These are phyloP conservation scores for Epirrhoe tristata DNA, from an alignment of 2,888 invertebrate genomes.

Conservation along the genomic window DNA sequence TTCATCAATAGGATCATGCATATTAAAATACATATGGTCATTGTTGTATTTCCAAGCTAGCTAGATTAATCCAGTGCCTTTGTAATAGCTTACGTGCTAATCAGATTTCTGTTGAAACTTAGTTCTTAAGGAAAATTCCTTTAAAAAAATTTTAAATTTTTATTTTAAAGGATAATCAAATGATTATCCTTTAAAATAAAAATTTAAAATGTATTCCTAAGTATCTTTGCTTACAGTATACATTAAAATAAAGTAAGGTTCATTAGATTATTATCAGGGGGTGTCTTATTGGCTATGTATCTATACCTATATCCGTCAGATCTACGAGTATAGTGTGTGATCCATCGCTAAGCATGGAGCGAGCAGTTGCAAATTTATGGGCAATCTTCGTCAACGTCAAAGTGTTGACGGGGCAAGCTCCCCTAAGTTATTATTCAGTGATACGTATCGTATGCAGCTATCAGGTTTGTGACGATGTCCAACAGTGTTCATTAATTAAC, in stretches of 20 bases:
- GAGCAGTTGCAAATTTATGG: slow-evolving; percentile 47
- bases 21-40: not conserved
- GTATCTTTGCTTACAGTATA: not conserved
- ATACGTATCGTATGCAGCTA: slow-evolving; percentile 37
- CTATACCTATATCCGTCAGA: slow-evolving; percentile 15
- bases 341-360: slow-evolving; percentile 23
- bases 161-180: too few relatives aligned
- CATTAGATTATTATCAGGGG: slow-evolving; percentile 16
- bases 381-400: slow-evolving; percentile 58
- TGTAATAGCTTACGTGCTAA: not conserved
- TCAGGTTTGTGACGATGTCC: slow-evolving; percentile 1
- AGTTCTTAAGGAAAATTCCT: not conserved
- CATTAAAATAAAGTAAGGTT: not conserved
- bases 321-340: slow-evolving; percentile 20
- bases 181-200: too few relatives aligned
- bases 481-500: not conserved
- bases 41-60: not conserved
- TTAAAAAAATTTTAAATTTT: too few relatives aligned
- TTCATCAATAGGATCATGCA: not conserved
- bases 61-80: not conserved
- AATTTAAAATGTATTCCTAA: not conserved
- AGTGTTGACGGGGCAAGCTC: slow-evolving; percentile 33
- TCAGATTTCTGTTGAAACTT: not conserved
- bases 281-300: slow-evolving; percentile 15
- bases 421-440: slow-evolving; percentile 43